These are phyloP conservation scores for Chloroclysta siterata DNA, from an alignment of 2,888 invertebrate genomes.

Conservation along the genomic window DNA sequence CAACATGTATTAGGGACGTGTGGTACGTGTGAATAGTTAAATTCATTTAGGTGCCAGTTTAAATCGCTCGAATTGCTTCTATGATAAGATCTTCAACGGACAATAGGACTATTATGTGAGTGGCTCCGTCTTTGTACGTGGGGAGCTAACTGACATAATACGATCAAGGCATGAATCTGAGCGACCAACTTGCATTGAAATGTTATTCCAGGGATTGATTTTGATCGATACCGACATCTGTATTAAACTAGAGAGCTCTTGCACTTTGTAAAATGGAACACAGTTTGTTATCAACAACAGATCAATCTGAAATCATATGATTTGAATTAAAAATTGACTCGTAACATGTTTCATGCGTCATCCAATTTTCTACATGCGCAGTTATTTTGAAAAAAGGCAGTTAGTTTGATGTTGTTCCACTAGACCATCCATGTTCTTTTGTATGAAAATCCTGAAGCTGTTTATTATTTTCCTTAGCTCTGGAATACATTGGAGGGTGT, in stretches of 20 bases:
- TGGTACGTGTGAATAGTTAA: slow-evolving; percentile 35
- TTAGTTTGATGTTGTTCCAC: neutral
- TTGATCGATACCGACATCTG: slow-evolving; percentile 57
- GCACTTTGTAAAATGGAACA: slow-evolving; percentile 54
- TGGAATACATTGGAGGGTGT: slow-evolving; percentile 33
- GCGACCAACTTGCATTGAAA: slow-evolving; percentile 64
- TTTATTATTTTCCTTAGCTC: slow-evolving; percentile 28
- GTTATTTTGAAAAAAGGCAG: neutral
- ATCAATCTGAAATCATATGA: slow-evolving; percentile 38
- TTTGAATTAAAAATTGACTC: slow-evolving; percentile 25
- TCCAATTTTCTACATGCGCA: too few relatives aligned
- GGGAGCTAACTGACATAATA: slow-evolving; percentile 58
- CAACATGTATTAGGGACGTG: neutral
- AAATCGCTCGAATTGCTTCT: slow-evolving; percentile 57
- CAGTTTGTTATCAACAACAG: too few relatives aligned
- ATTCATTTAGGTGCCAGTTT: slow-evolving; percentile 59
- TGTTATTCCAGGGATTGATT: slow-evolving; percentile 65
- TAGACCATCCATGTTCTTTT: slow-evolving; percentile 5
- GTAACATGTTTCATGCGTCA: neutral
- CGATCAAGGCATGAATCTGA: slow-evolving; percentile 60
- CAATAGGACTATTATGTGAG: slow-evolving; percentile 72
- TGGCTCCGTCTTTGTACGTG: slow-evolving; percentile 62
- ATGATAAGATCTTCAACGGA: slow-evolving; percentile 68
- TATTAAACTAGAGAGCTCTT: slow-evolving; percentile 53
- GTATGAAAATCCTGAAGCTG: slow-evolving; percentile 15